Percentiles rank a stretch among this genome's conserved stretches.
These are phyloP conservation scores for Leucophenga montana DNA, from an alignment of 2,888 invertebrate species.

Conservation along the genomic window DNA sequence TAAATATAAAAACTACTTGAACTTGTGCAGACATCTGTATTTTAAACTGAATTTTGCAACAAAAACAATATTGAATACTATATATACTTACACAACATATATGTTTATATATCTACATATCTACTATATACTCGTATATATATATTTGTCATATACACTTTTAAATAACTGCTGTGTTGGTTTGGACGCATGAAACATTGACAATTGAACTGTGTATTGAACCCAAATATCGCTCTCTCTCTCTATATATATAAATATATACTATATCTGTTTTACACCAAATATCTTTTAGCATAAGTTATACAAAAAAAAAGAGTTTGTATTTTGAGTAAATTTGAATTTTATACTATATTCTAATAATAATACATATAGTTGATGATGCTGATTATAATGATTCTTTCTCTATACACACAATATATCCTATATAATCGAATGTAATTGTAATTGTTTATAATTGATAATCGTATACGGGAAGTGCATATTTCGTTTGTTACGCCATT, in stretches of 20 bases:
- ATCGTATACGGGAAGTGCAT: too few species aligned
- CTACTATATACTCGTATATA: slow-evolving; percentile 2
- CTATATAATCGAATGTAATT: too few species aligned
- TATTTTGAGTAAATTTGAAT: too few species aligned
- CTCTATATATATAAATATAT: slow-evolving; percentile 23
- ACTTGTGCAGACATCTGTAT: neutral
- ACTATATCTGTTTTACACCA: slow-evolving; percentile 34
- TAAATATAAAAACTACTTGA: neutral
- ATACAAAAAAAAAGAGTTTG: too few species aligned
- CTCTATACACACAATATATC: too few species aligned
- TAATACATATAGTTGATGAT: too few species aligned
- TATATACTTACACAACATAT: slow-evolving; percentile 6
- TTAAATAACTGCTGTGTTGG: slow-evolving; percentile 44
- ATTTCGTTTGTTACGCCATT: too few species aligned
- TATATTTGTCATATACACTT: slow-evolving; percentile 11
- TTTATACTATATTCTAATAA: too few species aligned
- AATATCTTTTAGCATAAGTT: too few species aligned
- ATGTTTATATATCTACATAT: neutral
- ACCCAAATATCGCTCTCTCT: neutral
- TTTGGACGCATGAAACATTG: slow-evolving; percentile 42
- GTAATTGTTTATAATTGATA: too few species aligned
- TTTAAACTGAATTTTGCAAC: neutral
- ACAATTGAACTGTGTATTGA: neutral
- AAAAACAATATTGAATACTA: neutral
- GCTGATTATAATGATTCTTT: too few species aligned